Conservation (phyloP, 1,140 invertebrate genomes). For the Phenacoccus solenopsis region DNA sequence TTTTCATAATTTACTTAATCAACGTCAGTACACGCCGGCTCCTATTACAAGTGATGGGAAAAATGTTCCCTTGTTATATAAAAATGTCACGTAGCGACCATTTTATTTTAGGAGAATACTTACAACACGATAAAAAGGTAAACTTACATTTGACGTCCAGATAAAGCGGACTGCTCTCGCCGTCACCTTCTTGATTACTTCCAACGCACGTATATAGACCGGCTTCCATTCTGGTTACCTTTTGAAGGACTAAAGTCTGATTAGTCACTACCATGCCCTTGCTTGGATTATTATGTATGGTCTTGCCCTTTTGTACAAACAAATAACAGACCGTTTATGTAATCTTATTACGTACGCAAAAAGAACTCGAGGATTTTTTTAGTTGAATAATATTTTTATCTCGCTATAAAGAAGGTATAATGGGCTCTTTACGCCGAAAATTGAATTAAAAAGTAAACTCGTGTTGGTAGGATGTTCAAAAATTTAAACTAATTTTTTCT, state of each 20-base stretch:
- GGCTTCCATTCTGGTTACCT: constrained; percentile 54
- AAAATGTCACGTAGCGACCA: background rate
- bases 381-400: background rate
- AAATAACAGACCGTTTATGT: background rate
- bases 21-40: background rate
- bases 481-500: background rate
- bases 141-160: constrained; percentile 79
- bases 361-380: too few species aligned
- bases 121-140: background rate
- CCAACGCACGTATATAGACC: constrained; percentile 76
- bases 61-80: background rate
- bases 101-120: constrained; percentile 1
- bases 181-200: constrained; percentile 70
- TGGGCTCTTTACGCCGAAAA: background rate
- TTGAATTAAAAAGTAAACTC: background rate
- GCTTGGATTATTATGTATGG: constrained; percentile 28
- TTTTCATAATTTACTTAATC: background rate
- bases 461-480: too few species aligned
- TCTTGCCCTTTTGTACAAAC: constrained; percentile 41
- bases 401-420: background rate
- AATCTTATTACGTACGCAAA: background rate
- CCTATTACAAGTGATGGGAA: too few species aligned
- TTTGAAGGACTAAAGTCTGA: constrained; percentile 71
- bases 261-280: constrained; percentile 68
- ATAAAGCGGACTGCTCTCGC: constrained; percentile 63